Conservation (phyloP, 2,888 invertebrate genomes). For the Sipunculus nudus region DNA sequence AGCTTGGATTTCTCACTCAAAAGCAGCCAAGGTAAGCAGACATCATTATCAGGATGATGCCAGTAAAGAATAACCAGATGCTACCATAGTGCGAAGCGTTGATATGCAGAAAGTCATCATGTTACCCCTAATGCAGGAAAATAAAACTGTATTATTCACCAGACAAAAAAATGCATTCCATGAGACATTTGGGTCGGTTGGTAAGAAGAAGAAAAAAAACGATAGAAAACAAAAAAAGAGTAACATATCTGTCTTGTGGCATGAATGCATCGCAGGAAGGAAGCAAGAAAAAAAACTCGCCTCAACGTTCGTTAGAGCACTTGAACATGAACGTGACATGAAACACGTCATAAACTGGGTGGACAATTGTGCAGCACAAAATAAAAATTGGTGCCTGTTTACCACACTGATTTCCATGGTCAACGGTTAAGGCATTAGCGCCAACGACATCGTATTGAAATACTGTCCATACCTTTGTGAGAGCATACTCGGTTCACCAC, state of each 20-base stretch:
- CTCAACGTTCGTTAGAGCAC: slow-evolving; percentile 13
- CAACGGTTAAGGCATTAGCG: neutral
- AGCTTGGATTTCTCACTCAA: no score
- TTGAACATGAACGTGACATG: slow-evolving; percentile 10
- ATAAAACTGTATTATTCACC: slow-evolving; percentile 22
- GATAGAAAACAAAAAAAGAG: no score
- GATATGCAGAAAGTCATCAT: slow-evolving; percentile 34
- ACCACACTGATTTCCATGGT: slow-evolving; percentile 12
- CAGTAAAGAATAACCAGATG: neutral
- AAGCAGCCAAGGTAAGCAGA: no score
- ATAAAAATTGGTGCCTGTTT: slow-evolving; percentile 27
- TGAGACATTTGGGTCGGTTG: slow-evolving; percentile 16
- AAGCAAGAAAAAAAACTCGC: slow-evolving; percentile 23
- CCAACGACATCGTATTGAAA: slow-evolving; percentile 19
- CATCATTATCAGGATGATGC: no score
- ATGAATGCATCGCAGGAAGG: slow-evolving; percentile 24
- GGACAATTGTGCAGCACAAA: slow-evolving; percentile 34
- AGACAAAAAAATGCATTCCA: slow-evolving; percentile 14
- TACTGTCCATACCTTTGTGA: slow-evolving; percentile 27
- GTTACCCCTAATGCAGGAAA: slow-evolving; percentile 22
- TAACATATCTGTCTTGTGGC: slow-evolving; percentile 20
- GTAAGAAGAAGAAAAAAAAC: neutral
- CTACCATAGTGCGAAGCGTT: slow-evolving; percentile 13
- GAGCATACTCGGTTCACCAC: slow-evolving; percentile 24
- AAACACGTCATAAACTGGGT: no score